Conservation (phyloP, 1,140 invertebrate genomes). For the Branchinecta lynchi region DNA sequence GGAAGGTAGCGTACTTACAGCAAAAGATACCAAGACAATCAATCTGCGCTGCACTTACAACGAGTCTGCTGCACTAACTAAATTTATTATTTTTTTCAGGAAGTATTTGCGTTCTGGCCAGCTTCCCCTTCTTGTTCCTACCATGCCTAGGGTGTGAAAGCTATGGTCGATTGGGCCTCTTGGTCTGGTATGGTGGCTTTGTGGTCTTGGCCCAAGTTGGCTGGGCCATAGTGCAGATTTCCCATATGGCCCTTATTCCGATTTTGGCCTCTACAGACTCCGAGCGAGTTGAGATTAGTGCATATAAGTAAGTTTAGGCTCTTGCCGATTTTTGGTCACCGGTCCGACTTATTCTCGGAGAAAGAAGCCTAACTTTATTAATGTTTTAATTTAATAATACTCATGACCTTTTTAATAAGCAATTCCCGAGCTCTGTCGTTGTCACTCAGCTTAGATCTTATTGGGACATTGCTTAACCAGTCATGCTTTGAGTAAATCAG, state of each 20-base stretch:
- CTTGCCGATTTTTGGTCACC: neutral
- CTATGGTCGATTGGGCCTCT: constrained; percentile 37
- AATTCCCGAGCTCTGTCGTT: too few species aligned
- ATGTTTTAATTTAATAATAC: too few species aligned
- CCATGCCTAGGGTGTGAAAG: constrained; percentile 32
- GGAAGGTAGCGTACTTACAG: too few species aligned
- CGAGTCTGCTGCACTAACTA: too few species aligned
- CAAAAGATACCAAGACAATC: too few species aligned
- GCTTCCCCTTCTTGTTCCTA: constrained; percentile 32
- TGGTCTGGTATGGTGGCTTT: constrained; percentile 54
- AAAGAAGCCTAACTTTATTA: too few species aligned
- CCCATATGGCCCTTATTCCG: constrained; percentile 75
- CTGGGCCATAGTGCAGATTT: constrained; percentile 79
- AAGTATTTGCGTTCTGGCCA: constrained; percentile 33
- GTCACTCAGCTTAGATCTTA: too few species aligned
- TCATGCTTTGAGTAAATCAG: too few species aligned
- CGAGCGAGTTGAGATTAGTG: constrained; percentile 57
- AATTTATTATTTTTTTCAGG: neutral
- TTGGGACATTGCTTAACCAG: too few species aligned
- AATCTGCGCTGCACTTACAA: too few species aligned
- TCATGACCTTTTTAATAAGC: too few species aligned
- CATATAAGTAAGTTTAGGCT: constrained; percentile 44
- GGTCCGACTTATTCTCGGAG: too few species aligned
- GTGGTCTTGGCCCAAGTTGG: constrained; percentile 75
- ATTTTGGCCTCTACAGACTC: constrained; percentile 47